Conservation (phyloP, 2,797 vertebrate species). For the Bryconaethiops microstoma region DNA sequence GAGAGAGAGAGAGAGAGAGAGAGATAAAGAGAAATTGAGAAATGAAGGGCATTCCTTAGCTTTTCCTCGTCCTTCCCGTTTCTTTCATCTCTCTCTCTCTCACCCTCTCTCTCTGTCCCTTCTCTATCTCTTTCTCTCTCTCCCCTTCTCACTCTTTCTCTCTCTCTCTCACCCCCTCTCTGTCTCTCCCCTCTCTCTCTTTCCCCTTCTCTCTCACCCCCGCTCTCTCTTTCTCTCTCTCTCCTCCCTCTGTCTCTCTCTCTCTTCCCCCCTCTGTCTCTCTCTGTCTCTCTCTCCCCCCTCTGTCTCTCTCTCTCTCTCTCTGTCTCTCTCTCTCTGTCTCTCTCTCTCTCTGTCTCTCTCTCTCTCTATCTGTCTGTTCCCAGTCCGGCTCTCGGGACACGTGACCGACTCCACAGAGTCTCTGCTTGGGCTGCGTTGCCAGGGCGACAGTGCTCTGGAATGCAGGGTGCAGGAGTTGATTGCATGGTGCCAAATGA, state of each 20-base stretch:
- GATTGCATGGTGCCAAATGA: slow-evolving; percentile 77
- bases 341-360: no score
- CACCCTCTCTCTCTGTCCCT: no score
- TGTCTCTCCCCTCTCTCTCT: no score
- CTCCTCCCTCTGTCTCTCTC: no score
- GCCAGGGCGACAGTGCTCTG: slow-evolving; percentile 68
- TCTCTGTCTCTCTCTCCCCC: no score
- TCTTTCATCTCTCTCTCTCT: slow-evolving; percentile 39
- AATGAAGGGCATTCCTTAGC: slow-evolving; percentile 12
- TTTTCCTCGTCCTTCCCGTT: neutral
- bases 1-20: no score
- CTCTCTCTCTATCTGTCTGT: no score
- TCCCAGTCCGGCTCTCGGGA: slow-evolving; percentile 19
- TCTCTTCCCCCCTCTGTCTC: no score
- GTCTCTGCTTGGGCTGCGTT: slow-evolving; percentile 74
- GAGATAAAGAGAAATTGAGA: neutral
- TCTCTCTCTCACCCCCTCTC: no score
- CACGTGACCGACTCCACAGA: slow-evolving; percentile 70
- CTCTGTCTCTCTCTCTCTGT: no score
- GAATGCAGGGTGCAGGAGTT: slow-evolving; percentile 75
- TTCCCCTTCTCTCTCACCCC: no score
- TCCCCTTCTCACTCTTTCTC: neutral
- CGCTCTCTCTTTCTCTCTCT: fast-evolving
- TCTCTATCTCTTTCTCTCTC: neutral
- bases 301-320: no score